These are phyloP conservation scores for Lucilia cuprina DNA, from an alignment of 1,140 invertebrate genomes.

Conservation along the genomic window DNA sequence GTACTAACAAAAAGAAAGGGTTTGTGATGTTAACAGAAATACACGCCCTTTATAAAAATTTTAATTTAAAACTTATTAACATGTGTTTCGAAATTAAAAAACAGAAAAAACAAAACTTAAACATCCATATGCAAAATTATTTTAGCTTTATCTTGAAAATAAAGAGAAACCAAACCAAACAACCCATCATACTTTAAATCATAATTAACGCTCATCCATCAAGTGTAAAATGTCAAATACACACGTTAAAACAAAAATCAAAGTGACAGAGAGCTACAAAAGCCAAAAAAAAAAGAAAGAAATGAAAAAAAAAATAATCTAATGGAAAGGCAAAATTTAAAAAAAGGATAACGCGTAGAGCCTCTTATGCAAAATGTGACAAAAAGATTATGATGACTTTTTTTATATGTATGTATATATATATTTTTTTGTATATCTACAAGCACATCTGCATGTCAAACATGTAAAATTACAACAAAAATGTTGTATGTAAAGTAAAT, in stretches of 20 bases:
- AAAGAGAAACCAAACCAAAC: neutral
- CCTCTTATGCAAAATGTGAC: neutral
- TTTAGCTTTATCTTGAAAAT: neutral
- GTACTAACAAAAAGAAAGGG: slow-evolving; percentile 1
- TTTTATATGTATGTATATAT: neutral
- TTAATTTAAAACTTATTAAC: slow-evolving; percentile 31
- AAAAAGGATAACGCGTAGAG: neutral
- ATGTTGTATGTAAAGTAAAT: neutral
- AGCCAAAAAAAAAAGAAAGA: neutral
- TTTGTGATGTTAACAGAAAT: neutral
- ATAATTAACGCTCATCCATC: slow-evolving; percentile 32
- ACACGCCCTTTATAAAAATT: slow-evolving; percentile 26
- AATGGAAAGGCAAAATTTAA: neutral
- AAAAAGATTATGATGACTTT: neutral
- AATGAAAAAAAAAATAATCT: neutral
- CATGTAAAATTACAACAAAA: slow-evolving; percentile 1
- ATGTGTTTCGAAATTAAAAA: slow-evolving; percentile 12
- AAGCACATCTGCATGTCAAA: slow-evolving; percentile 12
- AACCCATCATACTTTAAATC: slow-evolving; percentile 24
- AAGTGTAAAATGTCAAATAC: slow-evolving; percentile 25
- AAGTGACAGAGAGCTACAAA: neutral
- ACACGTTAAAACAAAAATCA: slow-evolving; percentile 23
- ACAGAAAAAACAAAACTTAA: neutral
- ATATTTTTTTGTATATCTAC: no score
- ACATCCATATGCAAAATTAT: neutral